Percentiles rank a stretch among this genome's conserved stretches.
phyloP scores from a whole-genome alignment of 2,113 vertebrate genomes.

The Dasyurus viverrinus region DNA sequence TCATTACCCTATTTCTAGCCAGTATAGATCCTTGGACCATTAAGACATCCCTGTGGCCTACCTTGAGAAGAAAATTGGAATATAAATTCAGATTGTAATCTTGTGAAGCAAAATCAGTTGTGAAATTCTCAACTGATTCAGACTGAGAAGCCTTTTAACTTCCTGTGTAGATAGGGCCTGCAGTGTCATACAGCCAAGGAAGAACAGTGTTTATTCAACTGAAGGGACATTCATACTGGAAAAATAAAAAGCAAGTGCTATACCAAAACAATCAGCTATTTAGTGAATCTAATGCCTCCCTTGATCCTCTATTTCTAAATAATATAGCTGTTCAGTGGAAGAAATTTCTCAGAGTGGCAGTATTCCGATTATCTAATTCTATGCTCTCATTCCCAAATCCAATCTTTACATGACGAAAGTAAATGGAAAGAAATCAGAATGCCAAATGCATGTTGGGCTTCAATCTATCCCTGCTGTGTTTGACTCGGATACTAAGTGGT shows the following conservation, averaged over 20 bases:
- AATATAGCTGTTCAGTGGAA: not conserved
- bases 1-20: slow-evolving; percentile 23
- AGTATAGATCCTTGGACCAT: not conserved
- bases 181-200: not conserved
- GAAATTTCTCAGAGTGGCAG: not conserved
- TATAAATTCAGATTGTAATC: slow-evolving; percentile 29
- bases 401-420: not conserved
- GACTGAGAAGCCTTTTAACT: slow-evolving; percentile 31
- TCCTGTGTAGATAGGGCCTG: slow-evolving; percentile 16
- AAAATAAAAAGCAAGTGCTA: not conserved
- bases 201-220: not conserved
- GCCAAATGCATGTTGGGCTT: not conserved
- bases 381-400: slow-evolving; percentile 35
- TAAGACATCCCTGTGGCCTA: slow-evolving; percentile 23
- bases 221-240: not conserved
- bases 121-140: slow-evolving; percentile 39
- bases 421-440: slow-evolving; percentile 7
- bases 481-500: not conserved
- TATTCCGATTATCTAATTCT: slow-evolving; percentile 3
- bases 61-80: slow-evolving; percentile 23
- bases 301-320: not conserved
- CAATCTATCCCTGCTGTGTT: not conserved
- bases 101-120: slow-evolving; percentile 25
- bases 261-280: not conserved
- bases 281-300: not conserved